Conservation (phyloP, 2,888 invertebrate species). For the Lycophotia porphyrea region DNA sequence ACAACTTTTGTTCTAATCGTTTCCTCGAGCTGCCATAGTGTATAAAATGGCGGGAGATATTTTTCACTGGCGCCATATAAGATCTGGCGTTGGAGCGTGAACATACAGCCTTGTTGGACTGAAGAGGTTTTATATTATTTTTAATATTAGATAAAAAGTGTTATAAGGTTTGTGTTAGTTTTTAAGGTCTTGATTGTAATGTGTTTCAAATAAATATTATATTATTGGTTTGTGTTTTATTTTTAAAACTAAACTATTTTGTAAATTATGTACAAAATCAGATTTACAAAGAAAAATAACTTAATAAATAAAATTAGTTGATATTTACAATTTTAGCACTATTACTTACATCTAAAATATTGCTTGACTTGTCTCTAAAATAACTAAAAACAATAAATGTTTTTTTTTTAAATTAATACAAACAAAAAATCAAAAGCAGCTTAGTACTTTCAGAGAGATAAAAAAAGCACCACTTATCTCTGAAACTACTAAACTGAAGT, state of each 20-base stretch:
- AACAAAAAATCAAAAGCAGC: slow-evolving; percentile 4
- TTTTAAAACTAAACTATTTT: slow-evolving; percentile 33
- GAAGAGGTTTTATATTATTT: slow-evolving; percentile 23
- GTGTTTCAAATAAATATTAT: slow-evolving; percentile 55
- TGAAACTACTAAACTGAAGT: slow-evolving; percentile 13
- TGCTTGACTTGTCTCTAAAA: slow-evolving; percentile 50
- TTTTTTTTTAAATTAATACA: neutral
- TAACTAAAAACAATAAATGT: slow-evolving; percentile 17
- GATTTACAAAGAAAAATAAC: slow-evolving; percentile 44
- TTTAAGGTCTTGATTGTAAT: neutral
- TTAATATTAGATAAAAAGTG: neutral
- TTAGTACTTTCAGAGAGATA: slow-evolving; percentile 5
- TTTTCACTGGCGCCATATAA: slow-evolving; percentile 70
- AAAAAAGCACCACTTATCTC: slow-evolving; percentile 14
- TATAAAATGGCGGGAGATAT: slow-evolving; percentile 67
- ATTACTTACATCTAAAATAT: slow-evolving; percentile 41
- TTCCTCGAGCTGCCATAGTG: slow-evolving; percentile 61
- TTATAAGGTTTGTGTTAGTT: neutral
- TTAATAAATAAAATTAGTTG: slow-evolving; percentile 53
- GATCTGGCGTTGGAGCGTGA: slow-evolving; percentile 55
- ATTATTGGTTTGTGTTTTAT: slow-evolving; percentile 60
- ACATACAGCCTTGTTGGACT: slow-evolving; percentile 37
- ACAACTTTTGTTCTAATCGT: slow-evolving; percentile 60
- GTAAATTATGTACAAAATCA: slow-evolving; percentile 48
- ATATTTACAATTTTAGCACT: slow-evolving; percentile 54